Evolutionary conservation across 1,140 invertebrate genomes (phyloP).

Genomic region (Apis laboriosa): DNA sequence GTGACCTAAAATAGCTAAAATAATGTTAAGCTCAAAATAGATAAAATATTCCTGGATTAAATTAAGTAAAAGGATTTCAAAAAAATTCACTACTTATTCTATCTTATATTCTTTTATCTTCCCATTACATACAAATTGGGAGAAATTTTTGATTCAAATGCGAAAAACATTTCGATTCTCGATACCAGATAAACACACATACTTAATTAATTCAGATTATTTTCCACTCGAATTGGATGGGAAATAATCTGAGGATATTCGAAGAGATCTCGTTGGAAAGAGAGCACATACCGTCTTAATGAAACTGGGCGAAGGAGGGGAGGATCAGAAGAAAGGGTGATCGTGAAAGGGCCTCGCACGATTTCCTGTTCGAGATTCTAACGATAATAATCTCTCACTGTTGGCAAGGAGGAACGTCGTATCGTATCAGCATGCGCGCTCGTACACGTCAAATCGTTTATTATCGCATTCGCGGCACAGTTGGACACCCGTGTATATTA

Average conservation of each 20-base stretch:
- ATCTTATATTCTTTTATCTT: background rate
- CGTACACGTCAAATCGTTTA: slow-evolving; percentile 66
- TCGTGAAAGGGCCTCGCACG: background rate
- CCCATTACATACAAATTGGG: background rate
- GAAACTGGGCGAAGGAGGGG: background rate
- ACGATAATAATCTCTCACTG: slow-evolving; percentile 59
- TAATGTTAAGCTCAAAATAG: background rate
- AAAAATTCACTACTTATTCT: no score
- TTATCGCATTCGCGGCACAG: slow-evolving; percentile 65
- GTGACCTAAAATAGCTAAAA: background rate
- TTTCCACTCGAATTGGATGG: no score
- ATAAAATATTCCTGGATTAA: background rate
- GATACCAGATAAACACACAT: no score
- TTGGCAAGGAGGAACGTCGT: slow-evolving; percentile 26
- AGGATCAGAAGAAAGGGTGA: background rate
- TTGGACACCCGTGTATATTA: slow-evolving; percentile 70
- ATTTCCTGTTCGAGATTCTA: slow-evolving; percentile 28
- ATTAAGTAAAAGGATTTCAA: no score
- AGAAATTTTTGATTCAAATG: background rate
- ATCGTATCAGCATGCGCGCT: slow-evolving; percentile 49
- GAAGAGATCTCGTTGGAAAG: background rate
- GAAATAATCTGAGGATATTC: no score
- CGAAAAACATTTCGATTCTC: no score
- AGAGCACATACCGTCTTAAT: background rate
- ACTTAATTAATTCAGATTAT: no score